phyloP scores from a whole-genome alignment of 2,113 vertebrate species.

The Plecotus auritus region DNA sequence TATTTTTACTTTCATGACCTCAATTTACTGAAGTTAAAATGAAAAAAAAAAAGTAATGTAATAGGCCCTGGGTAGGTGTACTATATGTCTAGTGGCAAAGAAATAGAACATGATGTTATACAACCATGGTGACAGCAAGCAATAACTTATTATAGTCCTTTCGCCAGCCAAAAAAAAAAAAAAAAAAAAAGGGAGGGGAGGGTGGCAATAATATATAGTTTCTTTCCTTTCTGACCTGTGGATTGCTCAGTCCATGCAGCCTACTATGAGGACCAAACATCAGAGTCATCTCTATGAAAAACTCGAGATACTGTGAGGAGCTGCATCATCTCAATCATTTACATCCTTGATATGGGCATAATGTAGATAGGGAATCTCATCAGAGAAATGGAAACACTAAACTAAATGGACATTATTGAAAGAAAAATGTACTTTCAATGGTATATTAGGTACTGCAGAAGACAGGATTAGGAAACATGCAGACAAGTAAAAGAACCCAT shows the following conservation, averaged over 20 bases:
- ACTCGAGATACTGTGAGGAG: background rate
- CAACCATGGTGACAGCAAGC: background rate
- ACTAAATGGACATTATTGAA: background rate
- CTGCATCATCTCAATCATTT: background rate
- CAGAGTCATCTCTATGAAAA: background rate
- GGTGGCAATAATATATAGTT: background rate
- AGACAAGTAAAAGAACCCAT: background rate
- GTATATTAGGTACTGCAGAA: background rate
- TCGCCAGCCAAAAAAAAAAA: background rate
- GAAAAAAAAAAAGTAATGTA: background rate
- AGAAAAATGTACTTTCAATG: background rate
- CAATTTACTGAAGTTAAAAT: conserved; percentile 22
- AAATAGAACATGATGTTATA: background rate
- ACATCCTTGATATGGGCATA: background rate
- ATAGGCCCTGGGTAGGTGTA: background rate
- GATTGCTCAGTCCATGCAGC: background rate
- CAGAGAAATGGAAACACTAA: background rate
- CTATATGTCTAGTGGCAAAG: background rate
- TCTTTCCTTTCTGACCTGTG: background rate
- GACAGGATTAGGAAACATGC: background rate
- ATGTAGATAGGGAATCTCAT: background rate
- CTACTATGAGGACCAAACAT: background rate
- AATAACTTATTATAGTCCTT: background rate
- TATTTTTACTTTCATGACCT: background rate
- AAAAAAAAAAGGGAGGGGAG: too few relatives aligned